Conservation (phyloP, 2,888 invertebrate genomes). For the Hirtodrosophila trivittata region DNA sequence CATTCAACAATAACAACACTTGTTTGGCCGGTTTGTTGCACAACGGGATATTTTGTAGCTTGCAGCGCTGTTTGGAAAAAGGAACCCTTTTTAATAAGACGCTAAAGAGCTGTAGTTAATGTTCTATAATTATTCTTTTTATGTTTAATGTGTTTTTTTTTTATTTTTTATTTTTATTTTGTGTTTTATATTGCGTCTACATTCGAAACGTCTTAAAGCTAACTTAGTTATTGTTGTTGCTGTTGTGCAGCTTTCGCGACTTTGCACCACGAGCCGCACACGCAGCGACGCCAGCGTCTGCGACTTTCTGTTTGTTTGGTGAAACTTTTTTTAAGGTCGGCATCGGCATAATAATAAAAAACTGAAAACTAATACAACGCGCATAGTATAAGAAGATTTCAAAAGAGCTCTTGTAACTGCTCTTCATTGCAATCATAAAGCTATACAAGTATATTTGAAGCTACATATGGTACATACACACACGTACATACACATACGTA, state of each 20-base stretch:
- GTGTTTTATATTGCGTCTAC: constrained; percentile 42
- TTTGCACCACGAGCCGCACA: constrained; percentile 50
- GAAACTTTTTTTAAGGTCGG: constrained; percentile 76
- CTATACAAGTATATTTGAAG: constrained; percentile 4
- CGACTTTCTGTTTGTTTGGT: constrained; percentile 78
- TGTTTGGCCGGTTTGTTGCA: constrained; percentile 74
- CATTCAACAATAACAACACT: constrained; percentile 46
- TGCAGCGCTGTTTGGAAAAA: constrained; percentile 18
- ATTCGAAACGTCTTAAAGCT: constrained; percentile 38
- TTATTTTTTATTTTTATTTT: constrained; percentile 19
- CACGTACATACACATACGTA: not conserved
- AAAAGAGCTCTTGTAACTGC: constrained; percentile 25
- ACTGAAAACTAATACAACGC: constrained; percentile 23
- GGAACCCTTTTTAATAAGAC: constrained; percentile 61
- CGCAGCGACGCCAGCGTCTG: constrained; percentile 44
- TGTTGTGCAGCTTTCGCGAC: constrained; percentile 66
- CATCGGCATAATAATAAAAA: constrained; percentile 63
- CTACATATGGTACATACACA: constrained; percentile 1
- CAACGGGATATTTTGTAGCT: constrained; percentile 73
- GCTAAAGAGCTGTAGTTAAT: constrained; percentile 39
- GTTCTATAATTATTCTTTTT: not conserved
- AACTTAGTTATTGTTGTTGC: constrained; percentile 37
- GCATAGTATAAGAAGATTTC: constrained; percentile 29
- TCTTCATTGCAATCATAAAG: constrained; percentile 7
- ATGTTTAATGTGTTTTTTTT: constrained; percentile 5